Evolutionary conservation across 2,113 vertebrate species (phyloP).

Genomic region (Tichodroma muraria): DNA sequence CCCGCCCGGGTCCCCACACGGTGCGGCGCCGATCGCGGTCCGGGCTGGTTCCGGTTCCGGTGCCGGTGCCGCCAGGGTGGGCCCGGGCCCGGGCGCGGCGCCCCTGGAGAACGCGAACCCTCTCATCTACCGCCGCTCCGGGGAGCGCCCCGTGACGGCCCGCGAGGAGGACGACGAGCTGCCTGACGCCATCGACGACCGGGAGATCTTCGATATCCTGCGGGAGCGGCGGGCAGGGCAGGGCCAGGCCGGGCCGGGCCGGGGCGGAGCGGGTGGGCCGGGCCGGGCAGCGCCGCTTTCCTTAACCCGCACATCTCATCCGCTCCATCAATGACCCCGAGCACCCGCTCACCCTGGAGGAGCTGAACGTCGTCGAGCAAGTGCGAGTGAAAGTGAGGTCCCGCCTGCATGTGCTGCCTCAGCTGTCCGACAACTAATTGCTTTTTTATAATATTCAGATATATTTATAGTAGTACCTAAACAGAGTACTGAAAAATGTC

Average conservation of each 20-base stretch:
- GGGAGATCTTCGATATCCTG: slow-evolving; percentile 87
- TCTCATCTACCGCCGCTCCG: slow-evolving; percentile 76
- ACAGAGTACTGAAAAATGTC: accelerated
- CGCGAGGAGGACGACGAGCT: slow-evolving; percentile 79
- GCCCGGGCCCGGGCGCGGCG: not conserved
- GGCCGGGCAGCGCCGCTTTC: slow-evolving; percentile 30
- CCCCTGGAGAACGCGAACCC: slow-evolving; percentile 82
- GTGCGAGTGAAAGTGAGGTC: slow-evolving; percentile 79
- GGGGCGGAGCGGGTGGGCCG: not conserved
- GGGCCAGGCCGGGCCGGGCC: accelerated
- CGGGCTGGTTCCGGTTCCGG: not conserved
- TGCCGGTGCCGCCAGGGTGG: not conserved
- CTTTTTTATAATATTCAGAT: accelerated
- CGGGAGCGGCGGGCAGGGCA: not conserved
- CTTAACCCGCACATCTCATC: slow-evolving; percentile 88
- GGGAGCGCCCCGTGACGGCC: slow-evolving; percentile 74
- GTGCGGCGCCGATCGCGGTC: not conserved
- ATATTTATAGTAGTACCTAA: not conserved
- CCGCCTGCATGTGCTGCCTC: not conserved
- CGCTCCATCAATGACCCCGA: slow-evolving; percentile 93
- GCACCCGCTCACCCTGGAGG: slow-evolving; percentile 91
- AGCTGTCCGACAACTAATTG: accelerated
- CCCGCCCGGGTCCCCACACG: not conserved
- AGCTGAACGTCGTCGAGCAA: slow-evolving; percentile 92
- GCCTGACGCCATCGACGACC: slow-evolving; percentile 76